Percentiles rank a stretch among this genome's conserved stretches.
These are phyloP conservation scores for Tapirus indicus DNA, from an alignment of 2,797 vertebrate species.

Conservation along the genomic window DNA sequence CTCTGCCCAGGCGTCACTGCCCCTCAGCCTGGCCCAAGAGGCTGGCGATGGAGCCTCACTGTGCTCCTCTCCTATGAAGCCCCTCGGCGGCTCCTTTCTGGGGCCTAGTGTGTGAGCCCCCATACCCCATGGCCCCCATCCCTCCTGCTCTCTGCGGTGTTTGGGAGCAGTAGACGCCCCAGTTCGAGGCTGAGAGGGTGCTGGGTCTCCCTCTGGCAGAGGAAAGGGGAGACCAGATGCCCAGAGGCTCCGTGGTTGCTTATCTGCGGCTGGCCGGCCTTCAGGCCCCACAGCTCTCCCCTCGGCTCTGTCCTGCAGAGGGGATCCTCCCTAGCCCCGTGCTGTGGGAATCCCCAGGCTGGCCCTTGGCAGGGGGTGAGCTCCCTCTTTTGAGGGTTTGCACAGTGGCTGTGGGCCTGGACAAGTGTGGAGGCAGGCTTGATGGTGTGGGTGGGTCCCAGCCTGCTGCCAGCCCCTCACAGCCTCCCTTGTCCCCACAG, in stretches of 20 bases:
- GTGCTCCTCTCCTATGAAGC: background rate
- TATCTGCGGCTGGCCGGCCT: background rate
- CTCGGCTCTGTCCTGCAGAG: background rate
- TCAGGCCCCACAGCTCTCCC: background rate
- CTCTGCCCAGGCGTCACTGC: background rate
- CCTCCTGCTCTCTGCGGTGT: background rate
- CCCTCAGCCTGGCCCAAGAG: fast-evolving
- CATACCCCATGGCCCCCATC: too few species aligned
- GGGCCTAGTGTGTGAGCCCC: background rate
- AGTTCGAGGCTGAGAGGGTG: background rate
- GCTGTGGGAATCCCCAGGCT: background rate
- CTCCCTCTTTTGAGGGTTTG: background rate
- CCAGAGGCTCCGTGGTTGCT: background rate
- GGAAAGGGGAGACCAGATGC: background rate
- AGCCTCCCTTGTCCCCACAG: conserved; percentile 85
- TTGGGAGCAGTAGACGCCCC: background rate
- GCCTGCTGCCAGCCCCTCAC: background rate
- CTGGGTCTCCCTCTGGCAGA: background rate
- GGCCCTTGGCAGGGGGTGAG: background rate
- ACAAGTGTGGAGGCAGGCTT: background rate
- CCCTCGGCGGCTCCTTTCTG: background rate
- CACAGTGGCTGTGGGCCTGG: background rate
- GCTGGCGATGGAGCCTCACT: fast-evolving
- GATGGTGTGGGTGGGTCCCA: background rate
- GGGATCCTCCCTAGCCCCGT: background rate